Evolutionary conservation across 1,140 invertebrate genomes (phyloP).

Genomic region (Pemphigus obesinymphae): DNA sequence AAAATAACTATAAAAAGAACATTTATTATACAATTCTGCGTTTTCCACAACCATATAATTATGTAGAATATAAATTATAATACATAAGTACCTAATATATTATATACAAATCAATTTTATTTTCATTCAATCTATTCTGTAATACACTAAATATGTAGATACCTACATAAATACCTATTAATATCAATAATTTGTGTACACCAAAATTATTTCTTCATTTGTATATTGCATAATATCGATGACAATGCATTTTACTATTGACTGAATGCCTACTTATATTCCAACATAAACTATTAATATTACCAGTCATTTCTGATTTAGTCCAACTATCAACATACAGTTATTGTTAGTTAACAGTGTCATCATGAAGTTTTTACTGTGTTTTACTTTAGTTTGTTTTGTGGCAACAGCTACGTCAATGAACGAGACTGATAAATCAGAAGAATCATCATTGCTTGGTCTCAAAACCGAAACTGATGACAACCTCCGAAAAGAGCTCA

Average conservation of each 20-base stretch:
- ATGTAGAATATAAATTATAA: too few species aligned
- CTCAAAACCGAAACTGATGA: not conserved
- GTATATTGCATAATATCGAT: slow-evolving; percentile 7
- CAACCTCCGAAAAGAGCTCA: not conserved
- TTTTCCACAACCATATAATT: too few species aligned
- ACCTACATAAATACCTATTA: slow-evolving; percentile 6
- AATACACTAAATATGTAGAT: too few species aligned
- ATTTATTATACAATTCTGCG: too few species aligned
- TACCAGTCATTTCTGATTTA: not conserved
- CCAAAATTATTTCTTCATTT: not conserved
- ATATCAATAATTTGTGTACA: not conserved
- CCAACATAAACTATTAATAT: not conserved
- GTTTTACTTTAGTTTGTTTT: not conserved
- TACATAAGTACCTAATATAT: not conserved
- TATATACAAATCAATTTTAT: not conserved
- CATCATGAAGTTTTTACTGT: slow-evolving; percentile 19
- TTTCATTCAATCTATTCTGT: not conserved
- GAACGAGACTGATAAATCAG: not conserved
- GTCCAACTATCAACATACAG: not conserved
- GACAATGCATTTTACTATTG: not conserved
- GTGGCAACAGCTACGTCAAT: not conserved
- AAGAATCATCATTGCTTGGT: not conserved
- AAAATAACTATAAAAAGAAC: too few species aligned
- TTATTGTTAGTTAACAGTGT: not conserved
- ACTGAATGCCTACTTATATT: slow-evolving; percentile 7